Base-by-base conservation (phyloP, 1,140 invertebrate species). In the Hycleus cichorii region DNA sequence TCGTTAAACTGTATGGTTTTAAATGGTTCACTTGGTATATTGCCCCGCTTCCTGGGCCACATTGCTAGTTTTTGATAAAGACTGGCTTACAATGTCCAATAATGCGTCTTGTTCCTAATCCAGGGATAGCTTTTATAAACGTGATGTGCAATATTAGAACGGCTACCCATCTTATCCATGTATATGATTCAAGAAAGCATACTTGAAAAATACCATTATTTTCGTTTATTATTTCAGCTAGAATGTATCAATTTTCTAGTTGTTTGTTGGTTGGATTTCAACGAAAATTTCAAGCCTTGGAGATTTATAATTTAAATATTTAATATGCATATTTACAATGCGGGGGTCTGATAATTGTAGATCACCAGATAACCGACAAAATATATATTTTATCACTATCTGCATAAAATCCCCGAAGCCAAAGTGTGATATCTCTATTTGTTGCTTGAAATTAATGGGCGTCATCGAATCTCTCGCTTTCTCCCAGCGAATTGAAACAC, bases 1-100 rank as follows among this genome's bases (percentile, higher is more conserved):
- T 18, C 18, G 0, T 18, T 18, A 1, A 18, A 18, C 18, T 12
- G 18, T 18, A 1, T 18, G 18, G 18, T 18, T 18, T 18, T 18
- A 18, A 18, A 18, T 18, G 18, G 1, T 18, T 18, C 18, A 18
- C 18, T 18, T 18, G 18, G 18, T 18, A 18, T 18, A 18, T 18
- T 18, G 18, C 18, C 1, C 18, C 1, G 18, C 18, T 18, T 18
- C 18, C 18, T 18, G 18, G 18, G 18, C 18, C 18, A 18, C 18
- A 18, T 18, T 18, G 18, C 18, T 18, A 18, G 18, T 18, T 18
- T 18, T 18, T 18, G 18, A 18, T 59, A 57, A 63, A 58, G 62
- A 68, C 64, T 68, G 60, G 66, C 64, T 68, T 68, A 66, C 59
- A 58, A 66, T 47, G 64, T 68, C 66, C 66, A 68, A 68, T 68